phyloP scores from a whole-genome alignment of 1,140 invertebrate species.

The Ephestia elutella region DNA sequence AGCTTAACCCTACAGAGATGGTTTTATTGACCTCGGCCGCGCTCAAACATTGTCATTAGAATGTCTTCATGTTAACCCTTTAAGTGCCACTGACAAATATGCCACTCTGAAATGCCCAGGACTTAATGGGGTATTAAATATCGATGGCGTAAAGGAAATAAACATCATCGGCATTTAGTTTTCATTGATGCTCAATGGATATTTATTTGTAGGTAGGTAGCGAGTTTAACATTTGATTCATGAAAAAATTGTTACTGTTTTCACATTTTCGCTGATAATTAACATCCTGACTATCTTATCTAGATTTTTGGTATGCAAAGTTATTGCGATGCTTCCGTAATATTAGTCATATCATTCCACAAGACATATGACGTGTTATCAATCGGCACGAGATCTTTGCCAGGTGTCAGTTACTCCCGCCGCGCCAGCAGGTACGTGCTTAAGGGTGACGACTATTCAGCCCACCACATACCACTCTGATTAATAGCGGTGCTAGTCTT shows the following conservation, averaged over 20 bases:
- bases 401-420: neutral
- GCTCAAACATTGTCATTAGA: slow-evolving; percentile 32
- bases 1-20: slow-evolving; percentile 45
- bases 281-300: no score
- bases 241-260: no score
- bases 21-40: slow-evolving; percentile 37
- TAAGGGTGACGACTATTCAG: neutral
- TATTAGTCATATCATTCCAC: neutral
- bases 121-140: no score
- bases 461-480: neutral
- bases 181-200: no score
- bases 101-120: no score
- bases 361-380: neutral
- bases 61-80: slow-evolving; percentile 13
- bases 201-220: no score
- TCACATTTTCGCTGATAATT: no score
- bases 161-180: no score
- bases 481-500: neutral
- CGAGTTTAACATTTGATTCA: no score
- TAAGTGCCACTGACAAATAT: neutral
- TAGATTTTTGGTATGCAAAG: no score
- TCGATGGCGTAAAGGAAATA: no score
- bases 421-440: neutral
- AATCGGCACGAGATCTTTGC: neutral
- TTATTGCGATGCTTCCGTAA: no score